A percentile compares a stretch with the other conserved stretches of the same genome.
phyloP scores from a whole-genome alignment of 2,888 invertebrate species.

The Notodonta dromedarius region DNA sequence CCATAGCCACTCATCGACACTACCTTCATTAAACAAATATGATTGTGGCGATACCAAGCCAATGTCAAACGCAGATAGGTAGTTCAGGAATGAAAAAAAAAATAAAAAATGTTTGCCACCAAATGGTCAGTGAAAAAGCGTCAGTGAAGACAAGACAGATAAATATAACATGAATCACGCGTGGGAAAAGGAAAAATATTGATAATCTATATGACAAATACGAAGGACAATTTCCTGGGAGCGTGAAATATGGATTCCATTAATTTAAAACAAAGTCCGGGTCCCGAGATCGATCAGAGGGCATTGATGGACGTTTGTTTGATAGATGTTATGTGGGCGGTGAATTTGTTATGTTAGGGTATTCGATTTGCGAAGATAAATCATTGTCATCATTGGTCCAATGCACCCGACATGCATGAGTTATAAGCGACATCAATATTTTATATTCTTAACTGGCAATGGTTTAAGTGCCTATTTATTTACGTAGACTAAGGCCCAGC shows the following conservation, averaged over 20 bases:
- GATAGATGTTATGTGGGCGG: conserved; percentile 50
- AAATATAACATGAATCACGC: conserved; percentile 57
- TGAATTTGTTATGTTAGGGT: conserved; percentile 44
- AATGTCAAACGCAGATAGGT: too few species aligned
- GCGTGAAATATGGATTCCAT: conserved; percentile 66
- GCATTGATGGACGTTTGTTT: conserved; percentile 59
- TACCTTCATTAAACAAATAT: too few species aligned
- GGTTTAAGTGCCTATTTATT: too few species aligned
- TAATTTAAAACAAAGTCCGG: conserved; percentile 73
- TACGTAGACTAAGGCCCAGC: too few species aligned
- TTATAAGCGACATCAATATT: too few species aligned
- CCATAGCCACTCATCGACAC: too few species aligned
- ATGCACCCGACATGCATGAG: too few species aligned
- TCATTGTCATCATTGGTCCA: not conserved
- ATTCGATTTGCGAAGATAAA: conserved; percentile 19
- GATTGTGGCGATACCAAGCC: too few species aligned
- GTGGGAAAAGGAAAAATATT: conserved; percentile 64
- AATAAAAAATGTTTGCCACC: conserved; percentile 13
- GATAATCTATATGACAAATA: conserved; percentile 76
- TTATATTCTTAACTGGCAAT: too few species aligned
- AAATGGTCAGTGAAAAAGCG: conserved; percentile 29
- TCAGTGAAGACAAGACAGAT: conserved; percentile 44
- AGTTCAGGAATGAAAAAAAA: too few species aligned
- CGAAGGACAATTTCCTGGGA: conserved; percentile 66
- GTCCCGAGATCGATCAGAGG: conserved; percentile 59